Conservation (phyloP, 1,140 invertebrate genomes). For the Heterodera carotae region DNA sequence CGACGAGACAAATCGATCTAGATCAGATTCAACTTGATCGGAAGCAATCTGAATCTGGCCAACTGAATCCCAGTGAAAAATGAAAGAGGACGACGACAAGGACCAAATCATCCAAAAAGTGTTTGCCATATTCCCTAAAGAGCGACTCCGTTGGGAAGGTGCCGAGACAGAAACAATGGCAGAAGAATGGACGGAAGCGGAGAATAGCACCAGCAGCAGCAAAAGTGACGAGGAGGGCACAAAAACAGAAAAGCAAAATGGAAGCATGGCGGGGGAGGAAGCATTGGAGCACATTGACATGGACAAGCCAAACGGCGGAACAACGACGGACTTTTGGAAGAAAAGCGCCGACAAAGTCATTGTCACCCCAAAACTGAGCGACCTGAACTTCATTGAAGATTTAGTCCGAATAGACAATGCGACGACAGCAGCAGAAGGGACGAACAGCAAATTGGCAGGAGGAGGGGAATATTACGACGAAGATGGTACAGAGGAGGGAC, state of each 20-base stretch:
- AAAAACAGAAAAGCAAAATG: neutral
- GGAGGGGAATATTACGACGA: conserved; percentile 28
- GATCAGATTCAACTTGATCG: too few relatives aligned
- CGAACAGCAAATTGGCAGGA: neutral
- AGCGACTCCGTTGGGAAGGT: conserved; percentile 3
- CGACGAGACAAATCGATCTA: too few relatives aligned
- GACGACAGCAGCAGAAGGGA: neutral
- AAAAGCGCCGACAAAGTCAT: neutral
- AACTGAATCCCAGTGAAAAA: too few relatives aligned
- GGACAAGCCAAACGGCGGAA: neutral
- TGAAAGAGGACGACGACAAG: conserved; percentile 1
- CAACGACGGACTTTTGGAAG: neutral
- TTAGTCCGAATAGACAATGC: conserved; percentile 7
- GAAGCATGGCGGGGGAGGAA: neutral
- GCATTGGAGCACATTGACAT: neutral
- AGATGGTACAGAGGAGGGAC: conserved; percentile 17
- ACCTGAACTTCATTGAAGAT: conserved; percentile 21
- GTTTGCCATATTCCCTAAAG: conserved; percentile 22
- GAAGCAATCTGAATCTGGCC: too few relatives aligned
- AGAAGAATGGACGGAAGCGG: neutral
- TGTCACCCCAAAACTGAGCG: neutral
- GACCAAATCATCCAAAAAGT: conserved; percentile 22
- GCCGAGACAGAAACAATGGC: neutral
- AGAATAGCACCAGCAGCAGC: neutral
- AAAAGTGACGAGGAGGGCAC: neutral